A percentile compares a stretch with the other conserved stretches of the same genome.
Evolutionary conservation across 2,113 vertebrate species (phyloP).

Genomic region (Hepsetus odoe): DNA sequence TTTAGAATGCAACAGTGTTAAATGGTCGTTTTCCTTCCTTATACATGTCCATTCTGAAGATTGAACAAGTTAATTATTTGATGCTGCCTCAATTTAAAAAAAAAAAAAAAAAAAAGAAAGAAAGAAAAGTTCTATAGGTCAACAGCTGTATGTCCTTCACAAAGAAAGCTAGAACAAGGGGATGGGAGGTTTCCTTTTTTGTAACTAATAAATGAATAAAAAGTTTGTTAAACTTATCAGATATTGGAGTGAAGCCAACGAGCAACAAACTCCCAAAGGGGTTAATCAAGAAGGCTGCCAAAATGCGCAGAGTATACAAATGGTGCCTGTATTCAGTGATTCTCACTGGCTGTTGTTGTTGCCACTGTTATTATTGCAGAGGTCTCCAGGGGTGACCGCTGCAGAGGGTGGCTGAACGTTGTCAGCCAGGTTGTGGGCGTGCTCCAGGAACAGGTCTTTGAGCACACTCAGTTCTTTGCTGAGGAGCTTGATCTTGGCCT

Average conservation of each 20-base stretch:
- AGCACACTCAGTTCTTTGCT: slow-evolving; percentile 97
- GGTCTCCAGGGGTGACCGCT: slow-evolving; percentile 63
- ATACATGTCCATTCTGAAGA: neutral
- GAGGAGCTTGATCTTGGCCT: slow-evolving; percentile 97
- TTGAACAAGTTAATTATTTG: neutral
- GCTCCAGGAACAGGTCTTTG: slow-evolving; percentile 98
- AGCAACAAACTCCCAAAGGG: neutral
- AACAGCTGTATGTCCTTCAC: neutral
- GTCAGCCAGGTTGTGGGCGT: slow-evolving; percentile 95
- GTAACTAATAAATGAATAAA: slow-evolving; percentile 11
- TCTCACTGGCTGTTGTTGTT: slow-evolving; percentile 65
- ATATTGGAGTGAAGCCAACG: neutral
- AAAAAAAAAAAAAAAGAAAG: neutral
- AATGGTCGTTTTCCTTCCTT: neutral
- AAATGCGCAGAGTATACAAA: slow-evolving; percentile 22
- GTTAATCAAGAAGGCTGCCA: slow-evolving; percentile 13
- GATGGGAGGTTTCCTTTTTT: neutral
- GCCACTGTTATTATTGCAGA: slow-evolving; percentile 56
- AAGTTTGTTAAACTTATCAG: neutral
- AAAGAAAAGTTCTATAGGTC: neutral
- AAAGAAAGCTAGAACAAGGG: neutral
- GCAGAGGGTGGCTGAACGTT: slow-evolving; percentile 83
- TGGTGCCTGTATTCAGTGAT: neutral
- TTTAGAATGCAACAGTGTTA: neutral
- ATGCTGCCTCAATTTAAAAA: neutral